A percentile compares a stretch with the other conserved stretches of the same genome.
These are phyloP conservation scores for Dynastes maya DNA, from an alignment of 2,888 invertebrate species.

Conservation along the genomic window DNA sequence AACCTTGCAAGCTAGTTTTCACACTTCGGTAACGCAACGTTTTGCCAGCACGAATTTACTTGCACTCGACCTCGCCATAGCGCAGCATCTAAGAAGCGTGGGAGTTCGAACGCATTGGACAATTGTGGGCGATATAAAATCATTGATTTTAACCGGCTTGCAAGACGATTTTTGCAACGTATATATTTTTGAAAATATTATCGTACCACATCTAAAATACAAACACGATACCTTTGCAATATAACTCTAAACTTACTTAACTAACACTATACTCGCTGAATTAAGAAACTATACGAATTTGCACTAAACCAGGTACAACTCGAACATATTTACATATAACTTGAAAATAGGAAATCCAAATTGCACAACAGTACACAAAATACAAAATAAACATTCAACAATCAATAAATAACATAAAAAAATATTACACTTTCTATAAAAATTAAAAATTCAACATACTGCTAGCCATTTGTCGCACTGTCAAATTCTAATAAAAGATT, in stretches of 20 bases:
- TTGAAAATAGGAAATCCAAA: slow-evolving; percentile 31
- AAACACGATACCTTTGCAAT: background rate
- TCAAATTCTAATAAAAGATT: slow-evolving; percentile 72
- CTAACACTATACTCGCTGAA: slow-evolving; percentile 16
- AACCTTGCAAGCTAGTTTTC: no score
- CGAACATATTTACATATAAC: slow-evolving; percentile 47
- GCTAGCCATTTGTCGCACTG: slow-evolving; percentile 50
- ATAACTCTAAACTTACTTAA: slow-evolving; percentile 4
- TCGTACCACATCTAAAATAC: background rate
- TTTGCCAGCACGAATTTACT: no score
- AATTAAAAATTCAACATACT: background rate
- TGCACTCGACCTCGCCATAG: no score
- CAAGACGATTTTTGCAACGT: no score
- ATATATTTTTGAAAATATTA: no score
- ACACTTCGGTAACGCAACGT: no score
- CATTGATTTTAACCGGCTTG: no score
- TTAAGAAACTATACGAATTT: slow-evolving; percentile 47
- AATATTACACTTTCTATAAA: slow-evolving; percentile 10
- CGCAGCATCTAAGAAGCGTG: no score
- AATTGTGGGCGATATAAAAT: no score
- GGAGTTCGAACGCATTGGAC: no score
- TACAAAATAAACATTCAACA: slow-evolving; percentile 30
- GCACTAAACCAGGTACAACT: slow-evolving; percentile 53
- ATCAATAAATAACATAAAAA: slow-evolving; percentile 40
- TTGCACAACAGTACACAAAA: slow-evolving; percentile 32